These are phyloP conservation scores for Conus canariensis DNA, from an alignment of 2,888 invertebrate genomes.

Conservation along the genomic window DNA sequence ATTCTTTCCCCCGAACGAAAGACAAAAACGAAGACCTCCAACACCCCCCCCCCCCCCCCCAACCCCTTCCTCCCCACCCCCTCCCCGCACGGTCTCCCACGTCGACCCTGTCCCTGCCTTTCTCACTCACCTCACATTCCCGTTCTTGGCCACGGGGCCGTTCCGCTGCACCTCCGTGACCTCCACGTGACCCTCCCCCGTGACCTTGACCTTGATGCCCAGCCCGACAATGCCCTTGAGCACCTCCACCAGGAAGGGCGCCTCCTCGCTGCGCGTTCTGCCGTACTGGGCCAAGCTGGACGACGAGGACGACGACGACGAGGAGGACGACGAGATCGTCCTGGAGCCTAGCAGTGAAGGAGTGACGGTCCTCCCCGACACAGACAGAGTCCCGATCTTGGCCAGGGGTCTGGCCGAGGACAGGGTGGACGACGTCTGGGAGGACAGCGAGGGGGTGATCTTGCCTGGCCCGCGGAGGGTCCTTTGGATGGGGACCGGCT, in stretches of 20 bases:
- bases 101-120: too few species aligned
- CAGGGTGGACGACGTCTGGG: not conserved
- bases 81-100: not conserved
- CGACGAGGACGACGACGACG: not conserved
- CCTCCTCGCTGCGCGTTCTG: conserved; percentile 61
- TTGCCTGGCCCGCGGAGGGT: not conserved
- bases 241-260: conserved; percentile 73
- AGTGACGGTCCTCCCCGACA: not conserved
- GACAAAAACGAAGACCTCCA: not conserved
- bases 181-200: conserved; percentile 61
- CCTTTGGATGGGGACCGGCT: conserved; percentile 12
- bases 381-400: conserved; percentile 20
- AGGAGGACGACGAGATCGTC: not conserved
- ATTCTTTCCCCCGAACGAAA: not conserved
- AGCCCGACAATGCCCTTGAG: conserved; percentile 74
- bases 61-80: not conserved
- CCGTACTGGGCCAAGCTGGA: conserved; percentile 54
- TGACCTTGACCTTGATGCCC: conserved; percentile 69
- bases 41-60: not conserved
- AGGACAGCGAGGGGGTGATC: not conserved
- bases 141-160: conserved; percentile 72
- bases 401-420: not conserved
- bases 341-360: not conserved
- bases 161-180: conserved; percentile 70
- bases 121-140: conserved; percentile 70